Base-by-base conservation (phyloP, 2,888 invertebrate species). In the Incurvaria masculella region DNA sequence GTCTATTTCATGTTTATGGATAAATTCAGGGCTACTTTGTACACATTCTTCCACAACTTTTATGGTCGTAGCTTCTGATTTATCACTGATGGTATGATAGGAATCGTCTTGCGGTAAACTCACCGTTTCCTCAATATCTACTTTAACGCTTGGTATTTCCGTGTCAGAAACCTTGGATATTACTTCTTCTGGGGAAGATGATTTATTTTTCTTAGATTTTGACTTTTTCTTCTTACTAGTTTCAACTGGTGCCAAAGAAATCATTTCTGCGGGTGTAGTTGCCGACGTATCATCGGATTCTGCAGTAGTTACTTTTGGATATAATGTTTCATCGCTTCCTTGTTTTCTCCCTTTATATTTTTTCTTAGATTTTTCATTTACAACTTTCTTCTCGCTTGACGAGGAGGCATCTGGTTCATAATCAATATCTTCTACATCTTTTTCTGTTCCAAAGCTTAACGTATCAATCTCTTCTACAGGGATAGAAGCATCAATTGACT, bases 331-430 rank as follows among this genome's bases (percentile, higher is more conserved):
- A 58, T 76, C 75, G 53, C 74, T 76, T 2, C 62, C 54, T 47
- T 63, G 58, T 51, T 68, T 73, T 14, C 65, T 68, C 71, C 62
- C 78, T 63, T 61, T 81, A 52, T 67, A 79, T 62, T 67, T 85
- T 75, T 65, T 84, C 80, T 58, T 84, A 17, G 41, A 18, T 51
- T 65, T 69, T 20, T 67, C 66, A 10, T 65, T 59, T 33, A 59
- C 56, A 27, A 54, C 46, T 8, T 60, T 52, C 49, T 58, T 61
- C 21, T 59, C 78, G 14, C 33, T 33, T 19, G 82, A 69, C 1
- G 85, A 83, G 52, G 84, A 73, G 53, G 84, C 81, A 59, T 87
- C 89, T 10, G 87, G 82, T 62, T 89, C 89, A 59, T 90, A 89
- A n/a, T 88, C 89, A 51, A 76, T 76, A 60, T 84, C 86, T 62